Evolutionary conservation across 2,113 vertebrate genomes (phyloP).

Genomic region (Porphyrio hochstetteri): DNA sequence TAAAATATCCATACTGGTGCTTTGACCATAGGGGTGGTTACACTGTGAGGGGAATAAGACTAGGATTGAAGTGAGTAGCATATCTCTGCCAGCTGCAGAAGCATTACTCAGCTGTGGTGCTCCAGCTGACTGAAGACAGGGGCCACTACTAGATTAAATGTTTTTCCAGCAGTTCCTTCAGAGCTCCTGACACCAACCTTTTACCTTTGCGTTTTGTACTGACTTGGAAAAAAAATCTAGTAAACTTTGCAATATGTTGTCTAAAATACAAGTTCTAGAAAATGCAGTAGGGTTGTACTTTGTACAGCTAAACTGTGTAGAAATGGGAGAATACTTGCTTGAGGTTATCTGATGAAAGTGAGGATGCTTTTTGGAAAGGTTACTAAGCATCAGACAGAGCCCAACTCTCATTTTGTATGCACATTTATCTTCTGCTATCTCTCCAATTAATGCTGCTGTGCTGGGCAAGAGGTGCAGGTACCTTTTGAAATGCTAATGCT

Average conservation of each 20-base stretch:
- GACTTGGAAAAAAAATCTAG: background rate
- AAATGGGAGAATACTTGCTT: background rate
- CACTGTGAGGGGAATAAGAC: background rate
- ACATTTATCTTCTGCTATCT: conserved; percentile 24
- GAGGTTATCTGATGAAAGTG: background rate
- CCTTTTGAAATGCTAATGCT: conserved; percentile 51
- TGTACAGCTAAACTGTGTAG: background rate
- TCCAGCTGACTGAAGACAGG: background rate
- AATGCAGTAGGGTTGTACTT: background rate
- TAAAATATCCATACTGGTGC: background rate
- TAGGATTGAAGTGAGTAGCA: background rate
- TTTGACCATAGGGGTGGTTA: background rate
- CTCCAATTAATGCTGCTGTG: conserved; percentile 28
- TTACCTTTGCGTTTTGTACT: background rate
- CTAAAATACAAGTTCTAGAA: background rate
- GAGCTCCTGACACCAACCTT: background rate
- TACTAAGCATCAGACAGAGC: background rate
- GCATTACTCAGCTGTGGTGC: background rate
- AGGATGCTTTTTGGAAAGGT: background rate
- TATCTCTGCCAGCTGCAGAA: background rate
- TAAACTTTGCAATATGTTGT: background rate
- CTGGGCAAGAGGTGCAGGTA: background rate
- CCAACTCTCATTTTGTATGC: background rate
- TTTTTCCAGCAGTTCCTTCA: background rate
- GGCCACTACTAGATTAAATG: background rate